Evolutionary conservation across 1,140 invertebrate species (phyloP).

Genomic region (Cotesia glomerata): DNA sequence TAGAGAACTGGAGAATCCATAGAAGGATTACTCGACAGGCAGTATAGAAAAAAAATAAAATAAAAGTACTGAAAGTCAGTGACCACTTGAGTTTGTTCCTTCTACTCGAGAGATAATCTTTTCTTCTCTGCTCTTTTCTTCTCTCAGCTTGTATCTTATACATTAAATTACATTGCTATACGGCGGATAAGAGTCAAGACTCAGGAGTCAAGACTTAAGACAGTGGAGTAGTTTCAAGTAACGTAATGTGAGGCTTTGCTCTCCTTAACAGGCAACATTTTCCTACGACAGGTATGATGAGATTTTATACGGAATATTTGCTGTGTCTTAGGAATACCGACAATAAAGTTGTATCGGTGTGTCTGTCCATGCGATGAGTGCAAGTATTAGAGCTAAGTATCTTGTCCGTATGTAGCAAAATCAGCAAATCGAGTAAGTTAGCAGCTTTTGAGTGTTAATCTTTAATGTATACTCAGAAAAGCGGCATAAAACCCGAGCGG

Average conservation of each 20-base stretch:
- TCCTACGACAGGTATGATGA: constrained; percentile 23
- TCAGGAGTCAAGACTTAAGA: background rate
- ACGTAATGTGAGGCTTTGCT: background rate
- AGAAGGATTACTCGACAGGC: constrained; percentile 13
- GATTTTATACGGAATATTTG: constrained; percentile 9
- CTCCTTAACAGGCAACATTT: constrained; percentile 23
- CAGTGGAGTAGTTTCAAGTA: too few species aligned
- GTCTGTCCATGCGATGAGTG: background rate
- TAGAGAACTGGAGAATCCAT: constrained; percentile 11
- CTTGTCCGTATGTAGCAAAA: too few species aligned
- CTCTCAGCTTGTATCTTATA: background rate
- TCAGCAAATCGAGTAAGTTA: background rate
- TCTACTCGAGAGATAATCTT: background rate
- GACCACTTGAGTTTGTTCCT: constrained; percentile 22
- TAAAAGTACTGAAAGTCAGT: constrained; percentile 7
- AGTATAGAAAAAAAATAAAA: background rate
- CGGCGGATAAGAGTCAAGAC: too few species aligned
- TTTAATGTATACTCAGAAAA: background rate
- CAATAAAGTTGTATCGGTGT: background rate
- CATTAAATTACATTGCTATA: too few species aligned
- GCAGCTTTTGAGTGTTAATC: constrained; percentile 16
- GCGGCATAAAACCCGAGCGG: background rate
- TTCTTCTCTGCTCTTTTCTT: background rate
- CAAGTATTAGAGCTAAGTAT: background rate
- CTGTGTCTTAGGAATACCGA: background rate